These are phyloP conservation scores for Drosophila aff. DNA, from an alignment of 1,140 invertebrate species.

Conservation along the genomic window DNA sequence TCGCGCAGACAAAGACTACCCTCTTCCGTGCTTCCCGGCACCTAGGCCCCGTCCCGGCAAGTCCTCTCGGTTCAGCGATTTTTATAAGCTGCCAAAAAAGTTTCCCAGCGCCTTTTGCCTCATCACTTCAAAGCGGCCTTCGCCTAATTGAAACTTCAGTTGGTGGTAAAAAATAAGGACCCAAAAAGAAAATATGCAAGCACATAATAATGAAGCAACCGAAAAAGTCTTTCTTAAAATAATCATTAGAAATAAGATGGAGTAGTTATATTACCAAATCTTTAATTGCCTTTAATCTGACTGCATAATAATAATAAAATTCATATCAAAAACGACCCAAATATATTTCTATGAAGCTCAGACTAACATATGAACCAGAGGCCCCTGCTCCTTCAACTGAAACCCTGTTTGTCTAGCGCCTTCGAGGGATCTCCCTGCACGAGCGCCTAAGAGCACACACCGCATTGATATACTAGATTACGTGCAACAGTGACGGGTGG, in stretches of 20 bases:
- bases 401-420: conserved; percentile 30
- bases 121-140: conserved; percentile 5
- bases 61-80: conserved; percentile 31
- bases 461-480: conserved; percentile 70
- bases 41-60: background rate
- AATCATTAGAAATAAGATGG: background rate
- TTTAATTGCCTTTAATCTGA: background rate
- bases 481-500: conserved; percentile 56
- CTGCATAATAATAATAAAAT: background rate
- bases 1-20: conserved; percentile 2
- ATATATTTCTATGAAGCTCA: background rate
- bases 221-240: too few relatives aligned
- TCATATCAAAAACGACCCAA: background rate
- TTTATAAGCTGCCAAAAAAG: conserved; percentile 71
- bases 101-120: conserved; percentile 38
- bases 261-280: background rate
- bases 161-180: conserved; percentile 7
- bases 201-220: background rate
- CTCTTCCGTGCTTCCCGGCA: background rate
- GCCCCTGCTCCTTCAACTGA: conserved; percentile 17
- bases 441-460: conserved; percentile 67
- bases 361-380: background rate
- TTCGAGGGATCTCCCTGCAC: conserved; percentile 48
- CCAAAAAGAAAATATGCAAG: background rate
- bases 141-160: conserved; percentile 68